Percentiles rank a stretch among this genome's conserved stretches.
Evolutionary conservation across 2,888 invertebrate genomes (phyloP).

Genomic region (Aleiodes leptofemur): DNA sequence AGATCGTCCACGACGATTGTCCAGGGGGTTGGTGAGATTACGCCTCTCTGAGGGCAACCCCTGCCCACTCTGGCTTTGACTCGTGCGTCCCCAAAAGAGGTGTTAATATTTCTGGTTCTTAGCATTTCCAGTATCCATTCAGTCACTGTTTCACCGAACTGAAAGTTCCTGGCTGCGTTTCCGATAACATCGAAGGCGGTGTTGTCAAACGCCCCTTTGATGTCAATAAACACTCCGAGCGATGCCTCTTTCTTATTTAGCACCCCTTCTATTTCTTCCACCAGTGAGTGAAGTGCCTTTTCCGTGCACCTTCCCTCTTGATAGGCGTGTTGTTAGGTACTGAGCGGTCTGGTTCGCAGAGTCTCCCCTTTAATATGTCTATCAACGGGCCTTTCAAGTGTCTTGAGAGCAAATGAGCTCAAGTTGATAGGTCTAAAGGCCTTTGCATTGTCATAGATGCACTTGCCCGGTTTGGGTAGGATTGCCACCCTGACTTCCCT

Average conservation of each 20-base stretch:
- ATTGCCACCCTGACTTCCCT: slow-evolving; percentile 43
- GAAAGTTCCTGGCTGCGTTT: neutral
- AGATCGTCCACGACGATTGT: slow-evolving; percentile 42
- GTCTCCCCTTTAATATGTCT: slow-evolving; percentile 45
- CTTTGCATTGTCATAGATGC: slow-evolving; percentile 45
- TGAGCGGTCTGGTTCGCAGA: slow-evolving; percentile 2
- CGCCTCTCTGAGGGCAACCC: slow-evolving; percentile 46
- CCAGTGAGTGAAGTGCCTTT: slow-evolving; percentile 45
- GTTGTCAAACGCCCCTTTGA: no score
- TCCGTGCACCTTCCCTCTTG: slow-evolving; percentile 50
- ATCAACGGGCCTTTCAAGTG: slow-evolving; percentile 55
- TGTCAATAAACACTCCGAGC: no score
- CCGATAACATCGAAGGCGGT: slow-evolving; percentile 38
- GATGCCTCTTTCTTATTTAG: neutral
- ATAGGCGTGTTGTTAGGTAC: slow-evolving; percentile 54
- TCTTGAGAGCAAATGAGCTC: slow-evolving; percentile 56
- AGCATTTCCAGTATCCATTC: no score
- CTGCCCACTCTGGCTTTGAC: no score
- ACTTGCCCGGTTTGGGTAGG: slow-evolving; percentile 52
- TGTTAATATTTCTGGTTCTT: no score
- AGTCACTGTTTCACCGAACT: neutral
- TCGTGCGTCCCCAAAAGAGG: no score
- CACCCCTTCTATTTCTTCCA: slow-evolving; percentile 42
- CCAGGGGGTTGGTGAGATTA: slow-evolving; percentile 46
- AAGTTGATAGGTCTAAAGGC: slow-evolving; percentile 55